Conservation (phyloP, 1,140 invertebrate species). For the Procambarus virginalis region DNA sequence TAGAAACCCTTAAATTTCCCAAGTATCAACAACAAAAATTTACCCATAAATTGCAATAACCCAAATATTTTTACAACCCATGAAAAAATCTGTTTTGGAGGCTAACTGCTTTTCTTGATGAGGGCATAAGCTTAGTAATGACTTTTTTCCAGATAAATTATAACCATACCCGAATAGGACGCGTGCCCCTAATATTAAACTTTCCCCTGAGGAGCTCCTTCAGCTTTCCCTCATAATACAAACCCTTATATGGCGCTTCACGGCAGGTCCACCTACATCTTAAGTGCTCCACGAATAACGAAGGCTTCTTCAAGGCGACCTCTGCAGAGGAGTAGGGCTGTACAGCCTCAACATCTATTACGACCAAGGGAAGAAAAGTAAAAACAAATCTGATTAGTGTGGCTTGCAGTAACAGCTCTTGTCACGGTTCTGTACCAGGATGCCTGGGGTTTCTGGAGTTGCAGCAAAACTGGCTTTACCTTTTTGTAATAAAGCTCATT, state of each 20-base stretch:
- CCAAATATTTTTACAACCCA: conserved; percentile 11
- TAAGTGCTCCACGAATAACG: conserved; percentile 47
- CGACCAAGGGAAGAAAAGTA: conserved; percentile 70
- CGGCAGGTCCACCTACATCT: conserved; percentile 60
- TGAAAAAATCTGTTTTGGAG: conserved; percentile 52
- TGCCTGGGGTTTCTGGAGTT: conserved; percentile 56
- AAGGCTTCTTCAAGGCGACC: conserved; percentile 52
- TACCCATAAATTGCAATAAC: conserved; percentile 18
- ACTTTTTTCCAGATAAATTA: conserved; percentile 18
- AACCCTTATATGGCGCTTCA: conserved; percentile 53
- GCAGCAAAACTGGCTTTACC: background rate
- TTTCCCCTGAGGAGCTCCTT: conserved; percentile 53
- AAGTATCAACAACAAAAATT: background rate
- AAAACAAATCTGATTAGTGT: conserved; percentile 69
- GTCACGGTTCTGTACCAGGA: conserved; percentile 62
- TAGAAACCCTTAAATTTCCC: conserved; percentile 16
- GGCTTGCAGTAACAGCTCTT: conserved; percentile 51
- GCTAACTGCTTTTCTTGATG: conserved; percentile 60
- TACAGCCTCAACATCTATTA: conserved; percentile 70
- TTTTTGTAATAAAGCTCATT: background rate
- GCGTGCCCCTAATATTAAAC: conserved; percentile 55
- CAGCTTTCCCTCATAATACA: conserved; percentile 59
- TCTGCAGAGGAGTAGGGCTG: conserved; percentile 66
- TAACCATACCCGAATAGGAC: conserved; percentile 62
- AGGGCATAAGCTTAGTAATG: conserved; percentile 15